phyloP scores from a whole-genome alignment of 64 coral and sea anemone species.

The Orbicella faveolata region DNA sequence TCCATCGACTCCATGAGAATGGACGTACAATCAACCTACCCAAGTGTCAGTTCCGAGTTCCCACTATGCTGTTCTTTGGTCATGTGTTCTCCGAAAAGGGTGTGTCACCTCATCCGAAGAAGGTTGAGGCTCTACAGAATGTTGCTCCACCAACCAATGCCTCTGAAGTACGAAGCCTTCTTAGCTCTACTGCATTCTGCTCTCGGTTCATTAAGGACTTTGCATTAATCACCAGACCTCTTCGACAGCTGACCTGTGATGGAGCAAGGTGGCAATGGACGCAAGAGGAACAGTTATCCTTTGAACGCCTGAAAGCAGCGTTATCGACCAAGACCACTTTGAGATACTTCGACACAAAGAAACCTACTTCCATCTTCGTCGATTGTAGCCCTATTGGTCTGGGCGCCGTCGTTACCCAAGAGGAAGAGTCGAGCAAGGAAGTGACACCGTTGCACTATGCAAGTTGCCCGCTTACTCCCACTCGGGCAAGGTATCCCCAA shows the following conservation, averaged over 20 bases:
- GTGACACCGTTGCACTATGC: no score
- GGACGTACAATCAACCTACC: constrained; percentile 36
- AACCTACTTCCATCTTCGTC: constrained; percentile 29
- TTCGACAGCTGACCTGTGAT: constrained; percentile 45
- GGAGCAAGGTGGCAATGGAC: constrained; percentile 41
- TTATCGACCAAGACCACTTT: no score
- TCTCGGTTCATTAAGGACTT: constrained; percentile 44
- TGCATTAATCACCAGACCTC: constrained; percentile 31
- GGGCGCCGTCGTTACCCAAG: constrained; percentile 47
- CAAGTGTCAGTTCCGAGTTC: constrained; percentile 40
- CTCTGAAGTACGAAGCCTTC: constrained; percentile 34
- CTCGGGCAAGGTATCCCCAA: no score
- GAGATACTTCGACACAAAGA: constrained; percentile 48
- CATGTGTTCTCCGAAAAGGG: constrained; percentile 54
- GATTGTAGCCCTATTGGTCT: constrained; percentile 61
- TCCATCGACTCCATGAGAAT: constrained; percentile 25
- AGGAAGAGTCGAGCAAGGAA: no score
- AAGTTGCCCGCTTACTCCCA: no score
- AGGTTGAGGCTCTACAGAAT: constrained; percentile 45
- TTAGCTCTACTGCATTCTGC: constrained; percentile 32
- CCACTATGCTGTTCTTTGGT: constrained; percentile 51
- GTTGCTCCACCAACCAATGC: constrained; percentile 29
- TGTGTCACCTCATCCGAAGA: constrained; percentile 59
- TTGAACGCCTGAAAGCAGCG: constrained; percentile 38
- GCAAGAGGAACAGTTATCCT: constrained; percentile 35